Percentiles rank a stretch among this genome's conserved stretches.
These are phyloP conservation scores for Blastobasis adustella DNA, from an alignment of 2,888 invertebrate species.

Conservation along the genomic window DNA sequence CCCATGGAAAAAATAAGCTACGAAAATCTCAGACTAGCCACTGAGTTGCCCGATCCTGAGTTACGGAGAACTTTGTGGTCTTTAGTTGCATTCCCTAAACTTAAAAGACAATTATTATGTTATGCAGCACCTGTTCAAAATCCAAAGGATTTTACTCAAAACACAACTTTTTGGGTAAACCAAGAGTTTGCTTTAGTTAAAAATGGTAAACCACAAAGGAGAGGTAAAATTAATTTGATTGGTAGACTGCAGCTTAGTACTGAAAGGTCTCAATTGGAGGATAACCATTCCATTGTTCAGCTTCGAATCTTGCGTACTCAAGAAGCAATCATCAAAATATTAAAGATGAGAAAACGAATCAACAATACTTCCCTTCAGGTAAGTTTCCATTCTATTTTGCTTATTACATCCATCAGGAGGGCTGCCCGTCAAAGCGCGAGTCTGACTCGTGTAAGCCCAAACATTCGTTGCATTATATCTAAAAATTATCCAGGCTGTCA, in stretches of 20 bases:
- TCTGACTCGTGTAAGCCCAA: no score
- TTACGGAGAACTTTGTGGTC: conserved; percentile 96
- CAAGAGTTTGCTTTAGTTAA: conserved; percentile 96
- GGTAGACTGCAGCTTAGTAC: conserved; percentile 96
- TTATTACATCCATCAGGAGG: background rate
- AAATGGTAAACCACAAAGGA: conserved; percentile 94
- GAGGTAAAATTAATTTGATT: conserved; percentile 97
- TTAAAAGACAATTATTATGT: conserved; percentile 92
- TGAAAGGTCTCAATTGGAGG: conserved; percentile 96
- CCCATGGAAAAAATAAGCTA: conserved; percentile 95
- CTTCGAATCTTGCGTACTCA: conserved; percentile 93
- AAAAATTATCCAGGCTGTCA: no score
- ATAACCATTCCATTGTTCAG: conserved; percentile 98
- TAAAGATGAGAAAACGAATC: conserved; percentile 97
- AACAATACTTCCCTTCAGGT: conserved; percentile 95
- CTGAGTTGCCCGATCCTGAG: conserved; percentile 97
- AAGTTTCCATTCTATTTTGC: conserved; percentile 9
- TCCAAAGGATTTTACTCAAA: conserved; percentile 95
- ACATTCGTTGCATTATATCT: no score
- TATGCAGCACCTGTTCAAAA: conserved; percentile 88
- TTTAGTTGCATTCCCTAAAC: conserved; percentile 95
- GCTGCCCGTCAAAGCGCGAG: no score
- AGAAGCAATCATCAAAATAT: conserved; percentile 99
- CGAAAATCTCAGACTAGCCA: conserved; percentile 96
- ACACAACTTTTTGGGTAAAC: conserved; percentile 96